Percentiles rank a stretch among this genome's conserved stretches.
phyloP scores from a whole-genome alignment of 2,797 vertebrate species.

The Sebastolobus alascanus region DNA sequence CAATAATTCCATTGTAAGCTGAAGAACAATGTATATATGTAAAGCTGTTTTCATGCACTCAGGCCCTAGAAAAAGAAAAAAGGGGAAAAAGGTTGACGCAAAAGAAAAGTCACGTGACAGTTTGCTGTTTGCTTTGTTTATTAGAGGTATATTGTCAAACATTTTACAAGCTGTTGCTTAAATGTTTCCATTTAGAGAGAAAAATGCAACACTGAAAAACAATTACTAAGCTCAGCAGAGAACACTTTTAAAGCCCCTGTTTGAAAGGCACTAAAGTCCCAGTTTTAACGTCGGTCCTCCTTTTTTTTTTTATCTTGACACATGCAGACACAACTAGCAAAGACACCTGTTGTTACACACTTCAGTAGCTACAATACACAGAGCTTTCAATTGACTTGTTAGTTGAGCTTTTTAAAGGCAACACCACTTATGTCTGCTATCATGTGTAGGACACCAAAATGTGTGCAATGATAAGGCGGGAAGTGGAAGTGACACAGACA shows the following conservation, averaged over 20 bases:
- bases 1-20: slow-evolving; percentile 4
- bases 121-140: slow-evolving; percentile 82
- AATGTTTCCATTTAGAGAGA: slow-evolving; percentile 77
- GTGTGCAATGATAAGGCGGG: slow-evolving; percentile 59
- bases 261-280: slow-evolving; percentile 78
- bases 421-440: slow-evolving; percentile 64
- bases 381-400: slow-evolving; percentile 72
- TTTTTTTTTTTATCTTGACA: slow-evolving; percentile 65
- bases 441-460: slow-evolving; percentile 67
- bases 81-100: not conserved
- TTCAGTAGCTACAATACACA: slow-evolving; percentile 78
- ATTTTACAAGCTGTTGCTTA: slow-evolving; percentile 84
- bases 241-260: slow-evolving; percentile 73
- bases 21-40: not conserved
- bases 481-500: slow-evolving; percentile 68
- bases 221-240: slow-evolving; percentile 75
- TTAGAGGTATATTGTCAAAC: slow-evolving; percentile 86
- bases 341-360: slow-evolving; percentile 80
- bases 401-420: slow-evolving; percentile 74
- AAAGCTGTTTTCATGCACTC: not conserved
- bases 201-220: slow-evolving; percentile 81
- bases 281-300: slow-evolving; percentile 55
- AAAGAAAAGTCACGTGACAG: slow-evolving; percentile 55
- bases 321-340: slow-evolving; percentile 78
- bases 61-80: not conserved